Base-by-base conservation (phyloP, 1,140 invertebrate species). In the Bombyx mandarina region DNA sequence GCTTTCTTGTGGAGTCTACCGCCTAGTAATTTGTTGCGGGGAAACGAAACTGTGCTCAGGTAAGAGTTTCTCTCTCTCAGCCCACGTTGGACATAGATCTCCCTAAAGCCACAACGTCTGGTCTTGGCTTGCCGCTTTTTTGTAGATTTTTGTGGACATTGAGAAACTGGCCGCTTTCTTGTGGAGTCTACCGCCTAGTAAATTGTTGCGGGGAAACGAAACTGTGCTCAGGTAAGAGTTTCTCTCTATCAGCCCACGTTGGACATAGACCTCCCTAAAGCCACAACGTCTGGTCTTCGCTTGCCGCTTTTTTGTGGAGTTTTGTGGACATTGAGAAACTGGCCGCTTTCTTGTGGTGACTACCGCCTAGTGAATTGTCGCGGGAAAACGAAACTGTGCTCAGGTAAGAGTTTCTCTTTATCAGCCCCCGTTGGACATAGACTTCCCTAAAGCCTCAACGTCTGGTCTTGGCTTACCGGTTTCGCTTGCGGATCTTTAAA, bases 361-460 rank as follows among this genome's bases (percentile, higher is more conserved):
- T 99, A 50, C 93, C 95, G 10, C 90, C 92, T 1, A 92, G 89
- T 60, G 94, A 97, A 59, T 89, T 95, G 43, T 87, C 96, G 3
- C 89, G 93, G 62, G 93, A 92, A 12, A 95, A 96, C 69, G 98
- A 99, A 80, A 94, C 96, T 59, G 93, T 99, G 9, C 82, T 99
- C 44, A 90, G 87, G 87, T 88, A 69, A 18, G 12, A 18, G 12
- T 18, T 18, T 18, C 12, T 18, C 12, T 18, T 1, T 18, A 18
- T 1, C 12, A 18, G 12, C 12, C 12, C 12, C 0, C 12, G 12
- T 18, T 18, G 12, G 12, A 18, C 12, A 18, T 18, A 18, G 12
- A 18, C 12, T 1, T 18, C 12, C 12, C 1, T 18, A 18, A 18
- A 18, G 12, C 12, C 12, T 18, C 12, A 18, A 18, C 12, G 12